Evolutionary conservation across 2,797 vertebrate genomes (phyloP), one percentile per base, ranked within the genome.

Genomic region (Acestrorhynchus altus): DNA sequence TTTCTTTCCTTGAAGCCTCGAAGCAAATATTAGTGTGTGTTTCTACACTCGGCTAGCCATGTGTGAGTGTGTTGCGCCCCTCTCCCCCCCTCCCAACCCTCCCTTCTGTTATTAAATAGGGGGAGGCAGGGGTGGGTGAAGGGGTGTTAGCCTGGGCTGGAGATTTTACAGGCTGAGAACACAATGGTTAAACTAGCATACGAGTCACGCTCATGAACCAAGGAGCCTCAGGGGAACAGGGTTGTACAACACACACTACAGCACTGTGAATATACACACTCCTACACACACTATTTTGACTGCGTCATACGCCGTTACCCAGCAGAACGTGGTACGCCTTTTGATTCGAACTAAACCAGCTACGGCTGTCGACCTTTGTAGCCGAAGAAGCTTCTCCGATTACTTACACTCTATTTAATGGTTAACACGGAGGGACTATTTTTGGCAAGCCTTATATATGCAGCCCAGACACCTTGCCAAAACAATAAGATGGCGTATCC

Each of bases 151-250:
- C 24, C 40, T 46, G 54, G 16, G 46, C n/a, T 71, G 20, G 51
- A 42, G 70, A 20, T 72, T 57, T 66, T 66, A 78, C 77, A 73
- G 10, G 56, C 69, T 65, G 69, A 57, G 61, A 73, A 73, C 70
- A 72, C 69, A 72, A 72, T 72, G 60, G 40, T 78, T 72, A 47
- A 57, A 57, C 40, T 47, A 60, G 35, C 57, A 44, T 64, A 77
- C 67, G 31, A 65, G 60, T 56, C 76, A 47, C 35, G 26, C 49
- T 56, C 42, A 49, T 44, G 59, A 78, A 57, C 68, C n/a, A 6
- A 72, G 64, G 28, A 52, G 49, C 40, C 40, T 72, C 51, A 20
- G 46, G 68, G 60, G 40, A 57, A 52, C 60, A 35, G 52, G 10
- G 6, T 42, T 13, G 18, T 42, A 64, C 51, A 65, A n/a, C 66